Percentiles rank a stretch among this genome's conserved stretches.
phyloP scores from a whole-genome alignment of 2,113 vertebrate genomes.

The Pituophis catenifer region DNA sequence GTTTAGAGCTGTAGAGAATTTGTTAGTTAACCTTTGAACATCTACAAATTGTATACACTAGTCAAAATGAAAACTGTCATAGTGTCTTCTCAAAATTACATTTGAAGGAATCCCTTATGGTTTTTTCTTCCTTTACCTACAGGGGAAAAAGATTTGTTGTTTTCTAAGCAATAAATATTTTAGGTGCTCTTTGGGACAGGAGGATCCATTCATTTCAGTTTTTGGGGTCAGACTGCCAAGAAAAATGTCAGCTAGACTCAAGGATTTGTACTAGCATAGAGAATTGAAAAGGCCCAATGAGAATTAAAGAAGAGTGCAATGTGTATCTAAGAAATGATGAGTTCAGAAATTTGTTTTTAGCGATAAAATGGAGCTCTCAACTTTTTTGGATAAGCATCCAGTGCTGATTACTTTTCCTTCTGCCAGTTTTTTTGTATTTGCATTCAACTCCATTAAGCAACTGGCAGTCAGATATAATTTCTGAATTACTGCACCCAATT shows the following conservation, averaged over 20 bases:
- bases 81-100: background rate
- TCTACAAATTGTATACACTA: background rate
- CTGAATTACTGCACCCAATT: background rate
- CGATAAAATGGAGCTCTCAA: background rate
- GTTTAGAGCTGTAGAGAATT: no score
- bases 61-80: background rate
- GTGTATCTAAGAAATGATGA: background rate
- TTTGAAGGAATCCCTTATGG: background rate
- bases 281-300: background rate
- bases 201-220: background rate
- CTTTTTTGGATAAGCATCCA: background rate
- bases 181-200: background rate
- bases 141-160: background rate
- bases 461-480: background rate
- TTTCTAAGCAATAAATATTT: background rate
- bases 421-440: background rate
- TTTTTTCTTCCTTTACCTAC: background rate
- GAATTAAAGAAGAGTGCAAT: background rate
- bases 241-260: background rate
- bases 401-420: background rate
- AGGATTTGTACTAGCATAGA: background rate
- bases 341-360: background rate
- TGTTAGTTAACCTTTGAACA: background rate
- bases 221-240: background rate
- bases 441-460: background rate